Evolutionary conservation across 2,888 invertebrate genomes (phyloP).

Genomic region (Phortica magna): DNA sequence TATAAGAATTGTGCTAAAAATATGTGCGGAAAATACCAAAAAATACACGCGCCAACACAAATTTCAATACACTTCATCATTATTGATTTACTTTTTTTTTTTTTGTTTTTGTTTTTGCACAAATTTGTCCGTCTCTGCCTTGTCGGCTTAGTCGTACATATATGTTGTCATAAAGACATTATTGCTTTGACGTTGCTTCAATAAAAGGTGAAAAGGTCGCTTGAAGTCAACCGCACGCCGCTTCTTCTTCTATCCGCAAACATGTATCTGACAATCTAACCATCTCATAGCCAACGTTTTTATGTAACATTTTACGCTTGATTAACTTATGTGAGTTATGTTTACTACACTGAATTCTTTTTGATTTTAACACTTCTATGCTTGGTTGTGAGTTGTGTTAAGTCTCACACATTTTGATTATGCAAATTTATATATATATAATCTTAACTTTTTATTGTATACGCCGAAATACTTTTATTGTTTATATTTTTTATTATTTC

Average conservation of each 20-base stretch:
- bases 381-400: constrained; percentile 56
- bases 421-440: constrained; percentile 5
- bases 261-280: constrained; percentile 20
- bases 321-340: constrained; percentile 54
- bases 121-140: background rate
- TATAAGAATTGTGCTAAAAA: background rate
- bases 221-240: too few relatives aligned
- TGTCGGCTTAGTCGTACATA: background rate
- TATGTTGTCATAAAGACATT: too few relatives aligned
- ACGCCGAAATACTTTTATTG: constrained; percentile 5
- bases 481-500: background rate
- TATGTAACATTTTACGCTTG: constrained; percentile 22
- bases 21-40: constrained; percentile 21
- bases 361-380: constrained; percentile 46
- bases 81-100: background rate
- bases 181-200: too few relatives aligned
- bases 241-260: too few relatives aligned
- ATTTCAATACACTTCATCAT: background rate
- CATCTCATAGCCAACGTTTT: background rate
- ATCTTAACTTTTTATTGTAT: background rate
- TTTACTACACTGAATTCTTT: constrained; percentile 47
- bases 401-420: constrained; percentile 59
- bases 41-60: constrained; percentile 11
- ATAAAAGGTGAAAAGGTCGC: too few relatives aligned
- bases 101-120: background rate